These are phyloP conservation scores for Tenthredo scrophulariae DNA, from an alignment of 2,888 invertebrate species.

Conservation along the genomic window DNA sequence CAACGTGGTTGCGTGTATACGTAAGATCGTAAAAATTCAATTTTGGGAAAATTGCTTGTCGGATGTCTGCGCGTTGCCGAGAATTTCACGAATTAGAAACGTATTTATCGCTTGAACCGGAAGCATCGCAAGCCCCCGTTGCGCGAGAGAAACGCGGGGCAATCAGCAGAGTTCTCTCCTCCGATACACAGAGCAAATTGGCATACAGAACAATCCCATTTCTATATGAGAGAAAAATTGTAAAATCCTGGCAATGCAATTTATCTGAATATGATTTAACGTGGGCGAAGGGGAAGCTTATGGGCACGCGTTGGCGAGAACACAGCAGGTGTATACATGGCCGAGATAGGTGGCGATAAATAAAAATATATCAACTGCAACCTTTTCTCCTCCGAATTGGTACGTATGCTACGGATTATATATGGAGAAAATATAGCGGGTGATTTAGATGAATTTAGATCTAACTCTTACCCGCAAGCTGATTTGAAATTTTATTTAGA, in stretches of 20 bases:
- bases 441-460: constrained; percentile 13
- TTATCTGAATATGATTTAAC: constrained; percentile 73
- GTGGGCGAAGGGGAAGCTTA: constrained; percentile 59
- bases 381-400: constrained; percentile 72
- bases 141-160: constrained; percentile 27
- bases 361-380: constrained; percentile 74
- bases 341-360: constrained; percentile 68
- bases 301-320: constrained; percentile 56
- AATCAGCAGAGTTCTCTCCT: constrained; percentile 55
- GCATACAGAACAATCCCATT: constrained; percentile 69
- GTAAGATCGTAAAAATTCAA: constrained; percentile 43
- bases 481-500: not conserved
- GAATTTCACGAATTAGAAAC: constrained; percentile 45
- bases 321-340: constrained; percentile 54
- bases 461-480: not conserved
- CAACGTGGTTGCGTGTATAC: not conserved
- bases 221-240: constrained; percentile 64
- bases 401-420: constrained; percentile 62
- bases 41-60: constrained; percentile 24
- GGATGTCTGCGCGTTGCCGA: constrained; percentile 10
- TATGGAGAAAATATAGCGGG: constrained; percentile 33
- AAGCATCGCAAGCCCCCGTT: not conserved
- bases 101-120: constrained; percentile 44
- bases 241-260: constrained; percentile 70
- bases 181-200: constrained; percentile 59